Conservation (phyloP, 2,888 invertebrate genomes). For the Agrypnus murinus region DNA sequence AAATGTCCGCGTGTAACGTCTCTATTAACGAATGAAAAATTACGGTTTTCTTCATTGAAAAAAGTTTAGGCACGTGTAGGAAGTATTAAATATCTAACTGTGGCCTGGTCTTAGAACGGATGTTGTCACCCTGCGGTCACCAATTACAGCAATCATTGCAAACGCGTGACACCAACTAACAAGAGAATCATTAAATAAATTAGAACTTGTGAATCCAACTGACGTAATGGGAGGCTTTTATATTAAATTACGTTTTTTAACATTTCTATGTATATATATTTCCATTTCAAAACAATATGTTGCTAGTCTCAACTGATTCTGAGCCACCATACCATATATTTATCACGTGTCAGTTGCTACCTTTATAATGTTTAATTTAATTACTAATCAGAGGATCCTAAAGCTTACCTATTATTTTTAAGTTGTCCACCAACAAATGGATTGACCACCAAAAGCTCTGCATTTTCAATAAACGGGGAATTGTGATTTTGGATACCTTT, state of each 20-base stretch:
- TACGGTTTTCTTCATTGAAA: background rate
- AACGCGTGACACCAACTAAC: conserved; percentile 50
- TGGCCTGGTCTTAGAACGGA: conserved; percentile 39
- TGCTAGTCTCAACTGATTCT: too few relatives aligned
- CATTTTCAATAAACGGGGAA: too few relatives aligned
- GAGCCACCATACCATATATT: too few relatives aligned
- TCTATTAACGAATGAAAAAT: background rate
- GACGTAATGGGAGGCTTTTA: conserved; percentile 40
- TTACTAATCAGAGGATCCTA: too few relatives aligned
- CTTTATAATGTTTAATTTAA: too few relatives aligned
- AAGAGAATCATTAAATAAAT: conserved; percentile 50
- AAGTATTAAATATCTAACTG: conserved; percentile 27
- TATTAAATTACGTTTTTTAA: background rate
- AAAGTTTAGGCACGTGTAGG: conserved; percentile 44
- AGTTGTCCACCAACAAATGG: too few relatives aligned
- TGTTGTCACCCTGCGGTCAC: conserved; percentile 52
- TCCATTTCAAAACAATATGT: too few relatives aligned
- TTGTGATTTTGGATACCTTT: too few relatives aligned
- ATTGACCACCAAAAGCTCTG: too few relatives aligned
- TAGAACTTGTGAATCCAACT: conserved; percentile 45
- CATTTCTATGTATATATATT: too few relatives aligned
- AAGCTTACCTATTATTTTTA: too few relatives aligned
- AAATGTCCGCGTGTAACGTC: background rate
- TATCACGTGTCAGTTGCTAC: too few relatives aligned
- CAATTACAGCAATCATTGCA: conserved; percentile 52